Evolutionary conservation across 2,797 vertebrate genomes (phyloP), one percentile per base, ranked within the genome.

Genomic region (Argentina silus): DNA sequence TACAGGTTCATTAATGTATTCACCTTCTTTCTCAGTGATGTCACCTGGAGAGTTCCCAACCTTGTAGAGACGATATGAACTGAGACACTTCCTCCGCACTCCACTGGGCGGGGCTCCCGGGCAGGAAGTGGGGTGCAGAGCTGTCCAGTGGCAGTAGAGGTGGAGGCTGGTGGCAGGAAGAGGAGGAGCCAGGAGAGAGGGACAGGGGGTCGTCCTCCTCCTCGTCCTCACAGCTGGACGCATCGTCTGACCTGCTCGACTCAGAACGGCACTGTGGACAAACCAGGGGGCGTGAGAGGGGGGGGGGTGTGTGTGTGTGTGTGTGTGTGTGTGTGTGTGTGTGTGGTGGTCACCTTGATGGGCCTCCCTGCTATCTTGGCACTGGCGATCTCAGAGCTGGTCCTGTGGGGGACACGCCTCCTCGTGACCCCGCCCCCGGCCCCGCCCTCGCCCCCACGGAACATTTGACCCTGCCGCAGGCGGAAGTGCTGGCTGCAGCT

Each of bases 1-100:
- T 36, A 36, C 4, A 36, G 27, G 27, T 36, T 36, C 27, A 36
- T 36, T 36, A 1, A 36, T 36, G 27, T 36, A 36, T 36, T 36
- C 1, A 36, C n/a, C n/a, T 36, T 36, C 27, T 36, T 36, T n/a
- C n/a, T n/a, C n/a, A n/a, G n/a, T n/a, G n/a, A n/a, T n/a, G n/a
- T n/a, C n/a, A n/a, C n/a, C 2, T 14, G 44, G 12, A 68, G 10
- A 12, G 45, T 12, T 27, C n/a, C 45, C 27, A 27, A 98, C 97
- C 98, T 96, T 98, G 97, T 62, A 99, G 88, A 0, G 97, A 97
- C 7, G 96, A 96, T 60, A 99, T 99, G 57, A 99, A 99, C 80
- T 96, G 96, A 0, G 96, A 97, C 79, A 99, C 98, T 81, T 99
- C 96, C 79, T 98, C 96, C 76, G 98, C 96, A 2, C 94, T 97